These are phyloP conservation scores for Muscicapa striata DNA, from an alignment of 2,797 vertebrate genomes.

Conservation along the genomic window DNA sequence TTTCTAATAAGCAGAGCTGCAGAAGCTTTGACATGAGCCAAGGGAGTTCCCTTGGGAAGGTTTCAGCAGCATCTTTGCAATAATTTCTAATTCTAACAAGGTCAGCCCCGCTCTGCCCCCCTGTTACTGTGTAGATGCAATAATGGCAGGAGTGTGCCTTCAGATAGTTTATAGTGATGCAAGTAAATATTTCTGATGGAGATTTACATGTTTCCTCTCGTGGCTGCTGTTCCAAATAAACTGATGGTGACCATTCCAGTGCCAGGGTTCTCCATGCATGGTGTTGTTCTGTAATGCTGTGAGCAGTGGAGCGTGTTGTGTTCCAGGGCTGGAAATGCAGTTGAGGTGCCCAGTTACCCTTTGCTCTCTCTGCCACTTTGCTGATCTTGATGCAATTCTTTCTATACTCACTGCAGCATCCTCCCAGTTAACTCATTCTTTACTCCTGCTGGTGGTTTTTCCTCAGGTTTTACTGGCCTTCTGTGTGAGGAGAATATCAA, in stretches of 20 bases:
- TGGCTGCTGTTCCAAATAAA: neutral
- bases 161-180: neutral
- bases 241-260: neutral
- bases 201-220: neutral
- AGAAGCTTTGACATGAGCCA: neutral
- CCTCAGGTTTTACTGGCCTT: conserved; percentile 85
- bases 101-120: neutral
- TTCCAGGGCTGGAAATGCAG: conserved; percentile 15
- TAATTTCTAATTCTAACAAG: neutral
- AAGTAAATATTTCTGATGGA: neutral
- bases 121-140: neutral
- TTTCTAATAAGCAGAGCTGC: neutral
- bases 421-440: neutral
- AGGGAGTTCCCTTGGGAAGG: neutral
- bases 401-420: neutral
- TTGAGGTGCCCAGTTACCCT: neutral
- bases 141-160: neutral
- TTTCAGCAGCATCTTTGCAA: neutral
- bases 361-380: neutral
- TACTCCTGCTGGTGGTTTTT: neutral
- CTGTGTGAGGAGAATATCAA: conserved; percentile 89
- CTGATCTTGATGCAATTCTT: neutral
- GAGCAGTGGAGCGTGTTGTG: neutral
- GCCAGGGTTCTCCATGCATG: neutral
- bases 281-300: neutral